Conservation (phyloP, 2,888 invertebrate genomes). For the Nymphalis polychloros region DNA sequence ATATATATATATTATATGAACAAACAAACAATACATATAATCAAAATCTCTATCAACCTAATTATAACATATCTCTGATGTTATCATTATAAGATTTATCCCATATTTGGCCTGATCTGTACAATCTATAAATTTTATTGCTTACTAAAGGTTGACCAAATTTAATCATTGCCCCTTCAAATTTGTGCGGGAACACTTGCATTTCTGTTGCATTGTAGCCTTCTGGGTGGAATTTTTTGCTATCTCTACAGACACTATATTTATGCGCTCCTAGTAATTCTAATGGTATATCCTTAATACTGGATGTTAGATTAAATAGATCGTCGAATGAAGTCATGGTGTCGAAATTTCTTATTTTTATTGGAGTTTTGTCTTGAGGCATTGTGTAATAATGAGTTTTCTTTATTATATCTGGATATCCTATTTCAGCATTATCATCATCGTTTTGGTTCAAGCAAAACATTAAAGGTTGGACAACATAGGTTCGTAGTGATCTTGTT, state of each 20-base stretch:
- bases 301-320: conserved; percentile 59
- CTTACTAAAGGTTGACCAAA: conserved; percentile 72
- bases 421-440: conserved; percentile 70
- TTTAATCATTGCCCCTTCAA: conserved; percentile 78
- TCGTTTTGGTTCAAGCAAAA: conserved; percentile 75
- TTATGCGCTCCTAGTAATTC: conserved; percentile 71
- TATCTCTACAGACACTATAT: conserved; percentile 74
- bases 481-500: conserved; percentile 60
- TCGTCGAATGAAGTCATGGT: conserved; percentile 72
- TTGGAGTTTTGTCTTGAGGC: conserved; percentile 54
- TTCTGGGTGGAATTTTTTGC: conserved; percentile 57
- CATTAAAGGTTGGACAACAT: conserved; percentile 59
- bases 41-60: conserved; percentile 17
- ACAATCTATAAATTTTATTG: conserved; percentile 74
- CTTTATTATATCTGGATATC: conserved; percentile 71
- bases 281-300: conserved; percentile 56
- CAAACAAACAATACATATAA: conserved; percentile 16
- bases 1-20: conserved; percentile 11
- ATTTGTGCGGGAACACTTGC: conserved; percentile 74
- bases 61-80: conserved; percentile 64
- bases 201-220: conserved; percentile 74
- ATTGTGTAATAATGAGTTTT: conserved; percentile 72
- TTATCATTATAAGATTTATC: conserved; percentile 63
- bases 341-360: conserved; percentile 70
- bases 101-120: conserved; percentile 76